Percentiles rank a stretch among this genome's conserved stretches.
Conservation (phyloP, 2,113 vertebrate species). For the Oceanites oceanicus region DNA sequence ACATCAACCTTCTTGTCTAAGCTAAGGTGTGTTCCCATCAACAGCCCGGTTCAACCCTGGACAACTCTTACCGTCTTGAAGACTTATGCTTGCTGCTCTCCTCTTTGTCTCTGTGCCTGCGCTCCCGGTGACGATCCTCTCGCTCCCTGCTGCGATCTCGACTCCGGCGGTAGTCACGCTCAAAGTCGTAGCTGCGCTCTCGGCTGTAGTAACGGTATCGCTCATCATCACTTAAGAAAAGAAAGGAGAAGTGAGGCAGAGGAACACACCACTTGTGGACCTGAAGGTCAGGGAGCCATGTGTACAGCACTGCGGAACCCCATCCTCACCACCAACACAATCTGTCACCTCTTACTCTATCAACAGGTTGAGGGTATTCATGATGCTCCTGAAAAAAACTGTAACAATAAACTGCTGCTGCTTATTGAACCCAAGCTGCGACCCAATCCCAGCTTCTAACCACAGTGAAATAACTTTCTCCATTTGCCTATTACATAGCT, state of each 20-base stretch:
- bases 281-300: neutral
- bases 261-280: accelerated
- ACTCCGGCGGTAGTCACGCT: constrained; percentile 69
- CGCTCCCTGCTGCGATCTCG: constrained; percentile 66
- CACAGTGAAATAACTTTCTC: neutral
- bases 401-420: neutral
- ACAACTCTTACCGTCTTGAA: constrained; percentile 59
- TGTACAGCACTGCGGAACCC: neutral
- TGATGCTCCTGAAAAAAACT: accelerated
- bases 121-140: constrained; percentile 71
- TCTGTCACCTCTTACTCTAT: neutral
- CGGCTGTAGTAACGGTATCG: constrained; percentile 70
- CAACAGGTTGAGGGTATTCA: neutral
- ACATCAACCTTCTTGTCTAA: accelerated
- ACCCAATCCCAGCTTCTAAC: neutral
- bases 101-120: constrained; percentile 72
- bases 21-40: neutral
- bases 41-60: accelerated
- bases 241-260: neutral
- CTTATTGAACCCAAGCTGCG: neutral
- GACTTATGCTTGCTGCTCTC: constrained; percentile 74
- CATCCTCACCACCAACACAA: neutral
- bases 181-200: constrained; percentile 71
- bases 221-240: constrained; percentile 49
- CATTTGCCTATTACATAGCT: neutral